Evolutionary conservation across 92 coral and sea anemone species (phyloP), one percentile per base, ranked within the genome.

Genomic region (Paragorgia papillata): DNA sequence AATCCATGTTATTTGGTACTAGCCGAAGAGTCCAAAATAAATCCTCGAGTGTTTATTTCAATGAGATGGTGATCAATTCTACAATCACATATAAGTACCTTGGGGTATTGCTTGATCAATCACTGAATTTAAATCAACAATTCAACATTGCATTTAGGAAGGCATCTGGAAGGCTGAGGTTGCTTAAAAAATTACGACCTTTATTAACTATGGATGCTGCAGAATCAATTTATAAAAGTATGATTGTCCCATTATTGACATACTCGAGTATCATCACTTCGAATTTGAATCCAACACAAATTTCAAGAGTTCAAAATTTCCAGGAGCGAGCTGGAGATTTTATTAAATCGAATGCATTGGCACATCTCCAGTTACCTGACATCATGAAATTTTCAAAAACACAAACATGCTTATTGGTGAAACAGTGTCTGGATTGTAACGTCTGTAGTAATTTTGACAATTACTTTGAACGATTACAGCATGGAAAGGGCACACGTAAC

Each of bases 1-100:
- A 57, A 35, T 40, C 74, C 1, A 66, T 66, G 56, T n/a, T 41
- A 43, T 43, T 66, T 49, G 74, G 56, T 7, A 66, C 74, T 4
- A 64, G 25, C 20, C 49, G 71, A 21, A 64, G 29, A 64, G 41
- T 64, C 9, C 71, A 32, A 15, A 64, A 64, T 20, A 64, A 64
- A 1, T 8, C 71, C 71, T 18, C 34, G 26, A 64, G 18, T 0
- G 26, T 64, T 2, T 21, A 64, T 21, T 14, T 64, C 53, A 37
- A 64, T 34, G 50, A 64, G 12, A 9, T 7, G 9, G n/a, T 33
- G 24, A 39, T 64, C 51, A 64, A 64, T 46, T 15, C 73, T 40
- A 5, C 73, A 65, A 14, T n/a, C 20, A 57, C 26, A 22, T 76
- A 76, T 29, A 76, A 61, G 41, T 62, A 76, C 21, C 68, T 76